phyloP scores from a whole-genome alignment of 2,888 invertebrate genomes.

The Sclerodermus sp. region DNA sequence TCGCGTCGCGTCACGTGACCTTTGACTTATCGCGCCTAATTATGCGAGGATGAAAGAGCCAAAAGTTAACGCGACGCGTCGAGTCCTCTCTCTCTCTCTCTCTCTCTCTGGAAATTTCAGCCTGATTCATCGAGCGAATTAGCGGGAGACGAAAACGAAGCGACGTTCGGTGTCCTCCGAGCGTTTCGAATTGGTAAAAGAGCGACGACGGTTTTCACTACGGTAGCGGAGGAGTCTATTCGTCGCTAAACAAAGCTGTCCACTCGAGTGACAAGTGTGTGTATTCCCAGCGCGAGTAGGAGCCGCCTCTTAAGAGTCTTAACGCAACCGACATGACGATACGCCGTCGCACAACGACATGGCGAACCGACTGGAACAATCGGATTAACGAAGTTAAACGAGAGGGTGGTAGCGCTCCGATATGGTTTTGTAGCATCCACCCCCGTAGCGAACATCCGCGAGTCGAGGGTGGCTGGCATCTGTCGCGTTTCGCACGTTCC shows the following conservation, averaged over 20 bases:
- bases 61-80: too few relatives aligned
- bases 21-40: too few relatives aligned
- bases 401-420: constrained; percentile 18
- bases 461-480: constrained; percentile 26
- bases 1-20: too few relatives aligned
- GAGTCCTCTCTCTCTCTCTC: too few relatives aligned
- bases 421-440: neutral
- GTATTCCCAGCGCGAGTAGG: constrained; percentile 12
- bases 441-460: neutral
- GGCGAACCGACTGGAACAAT: constrained; percentile 35
- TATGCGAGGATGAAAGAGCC: too few relatives aligned
- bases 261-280: constrained; percentile 39
- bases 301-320: constrained; percentile 17
- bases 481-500: constrained; percentile 40
- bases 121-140: too few relatives aligned
- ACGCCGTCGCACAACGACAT: too few relatives aligned
- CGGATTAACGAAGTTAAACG: constrained; percentile 49
- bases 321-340: constrained; percentile 17
- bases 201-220: too few relatives aligned
- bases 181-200: too few relatives aligned
- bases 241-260: constrained; percentile 3
- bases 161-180: too few relatives aligned
- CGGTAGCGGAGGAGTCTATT: neutral
- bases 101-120: too few relatives aligned
- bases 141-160: too few relatives aligned